phyloP scores from a whole-genome alignment of 2,888 invertebrate genomes.

The Tanypteryx hageni region DNA sequence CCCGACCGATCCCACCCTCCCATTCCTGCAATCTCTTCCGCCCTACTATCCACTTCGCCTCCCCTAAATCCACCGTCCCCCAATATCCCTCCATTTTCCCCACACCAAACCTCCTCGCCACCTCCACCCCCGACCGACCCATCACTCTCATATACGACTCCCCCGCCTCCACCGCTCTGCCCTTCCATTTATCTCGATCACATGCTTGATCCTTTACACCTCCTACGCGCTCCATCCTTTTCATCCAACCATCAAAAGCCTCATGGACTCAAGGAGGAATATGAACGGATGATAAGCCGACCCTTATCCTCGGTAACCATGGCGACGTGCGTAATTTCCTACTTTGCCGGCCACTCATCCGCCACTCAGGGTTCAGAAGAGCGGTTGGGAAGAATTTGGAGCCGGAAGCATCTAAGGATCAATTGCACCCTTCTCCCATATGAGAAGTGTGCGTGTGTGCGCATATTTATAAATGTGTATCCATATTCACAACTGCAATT shows the following conservation, averaged over 20 bases:
- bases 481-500: too few relatives aligned
- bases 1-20: neutral
- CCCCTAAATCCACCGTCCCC: neutral
- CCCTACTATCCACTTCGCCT: neutral
- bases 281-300: slow-evolving; percentile 40
- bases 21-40: neutral
- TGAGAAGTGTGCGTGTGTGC: too few relatives aligned
- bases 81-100: slow-evolving; percentile 24
- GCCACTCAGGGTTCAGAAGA: neutral
- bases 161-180: neutral
- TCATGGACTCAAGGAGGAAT: slow-evolving; percentile 35
- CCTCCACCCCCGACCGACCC: neutral
- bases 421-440: too few relatives aligned
- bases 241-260: slow-evolving; percentile 18
- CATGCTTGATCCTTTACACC: slow-evolving; percentile 29
- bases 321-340: slow-evolving; percentile 34
- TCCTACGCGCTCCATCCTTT: neutral
- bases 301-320: slow-evolving; percentile 7
- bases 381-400: neutral
- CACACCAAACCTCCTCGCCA: neutral
- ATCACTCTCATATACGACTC: neutral
- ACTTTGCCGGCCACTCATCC: slow-evolving; percentile 4
- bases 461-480: too few relatives aligned
- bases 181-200: slow-evolving; percentile 17
- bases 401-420: too few relatives aligned